Base-by-base conservation (phyloP, 2,113 vertebrate species). In the Pardalotus punctatus region DNA sequence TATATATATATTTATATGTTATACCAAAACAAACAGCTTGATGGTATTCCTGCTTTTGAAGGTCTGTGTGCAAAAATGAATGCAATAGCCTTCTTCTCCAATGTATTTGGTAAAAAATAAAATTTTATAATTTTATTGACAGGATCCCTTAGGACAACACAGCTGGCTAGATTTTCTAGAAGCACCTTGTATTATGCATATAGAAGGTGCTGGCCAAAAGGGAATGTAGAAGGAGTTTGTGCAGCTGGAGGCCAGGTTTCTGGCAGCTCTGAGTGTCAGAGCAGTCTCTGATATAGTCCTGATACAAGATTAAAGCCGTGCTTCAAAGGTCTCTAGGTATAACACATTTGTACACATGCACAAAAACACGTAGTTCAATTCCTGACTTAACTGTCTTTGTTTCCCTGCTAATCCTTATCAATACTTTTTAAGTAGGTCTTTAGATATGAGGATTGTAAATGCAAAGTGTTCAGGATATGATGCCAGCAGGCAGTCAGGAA, bases 341-440 rank as follows among this genome's bases (percentile, higher is more conserved):
- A 84, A 81, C 6, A 22, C 42, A 25, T 62, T 77, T 66, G 19
- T 80, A 86, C 14, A 65, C 17, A 25, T 24, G 29, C 56, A 84
- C 8, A 40, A 80, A 88, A 82, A 9, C 42, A 58, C 0, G 0
- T 28, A 60, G 33, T 74, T 88, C 70, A 81, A 90, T 18, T 66
- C 90, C 74, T 66, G 33, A 72, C 4, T 70, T 70, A 88, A 50
- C 20, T 10, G 31, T 31, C 88, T 91, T 72, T 50, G 38, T 88
- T 96, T 95, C 81, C 38, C 77, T 94, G 11, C 67, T 90, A 90
- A 95, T 87, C 65, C 85, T 47, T 33, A 81, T 13, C 18, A n/a
- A 70, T 80, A 73, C 50, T 50, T 73, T 60, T 56, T 60, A 80
- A 90, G 45, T 76, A 51, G 47, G 51, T 76, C 71, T 90, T 88